Conservation (phyloP, 2,888 invertebrate species). For the Perizoma flavofasciatum region DNA sequence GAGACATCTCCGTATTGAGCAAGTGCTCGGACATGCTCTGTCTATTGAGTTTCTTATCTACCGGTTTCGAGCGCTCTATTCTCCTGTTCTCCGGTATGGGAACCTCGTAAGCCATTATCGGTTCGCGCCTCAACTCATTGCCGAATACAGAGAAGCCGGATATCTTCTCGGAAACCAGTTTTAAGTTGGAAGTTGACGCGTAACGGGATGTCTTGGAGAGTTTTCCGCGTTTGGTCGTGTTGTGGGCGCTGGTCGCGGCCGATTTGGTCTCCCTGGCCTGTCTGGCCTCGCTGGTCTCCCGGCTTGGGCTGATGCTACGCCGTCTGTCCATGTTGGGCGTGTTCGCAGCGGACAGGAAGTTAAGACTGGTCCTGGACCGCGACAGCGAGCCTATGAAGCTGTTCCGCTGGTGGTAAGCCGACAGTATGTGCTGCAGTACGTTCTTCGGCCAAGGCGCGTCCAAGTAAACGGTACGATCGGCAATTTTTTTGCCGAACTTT, state of each 20-base stretch:
- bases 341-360: constrained; percentile 62
- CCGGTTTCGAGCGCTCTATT: constrained; percentile 40
- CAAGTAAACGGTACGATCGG: constrained; percentile 59
- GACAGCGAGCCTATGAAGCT: constrained; percentile 82
- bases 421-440: constrained; percentile 70
- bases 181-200: constrained; percentile 72
- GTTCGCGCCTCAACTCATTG: constrained; percentile 58
- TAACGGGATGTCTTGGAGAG: constrained; percentile 61
- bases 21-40: constrained; percentile 53
- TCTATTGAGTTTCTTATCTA: constrained; percentile 43
- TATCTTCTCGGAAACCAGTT: constrained; percentile 72
- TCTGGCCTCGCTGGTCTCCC: constrained; percentile 59
- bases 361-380: constrained; percentile 82
- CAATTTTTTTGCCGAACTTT: constrained; percentile 69
- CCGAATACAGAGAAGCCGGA: constrained; percentile 73
- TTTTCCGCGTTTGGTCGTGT: constrained; percentile 60
- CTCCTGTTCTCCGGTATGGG: constrained; percentile 19
- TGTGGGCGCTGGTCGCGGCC: constrained; percentile 55
- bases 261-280: constrained; percentile 56
- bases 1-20: constrained; percentile 19
- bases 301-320: constrained; percentile 63
- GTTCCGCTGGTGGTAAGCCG: constrained; percentile 67
- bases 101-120: constrained; percentile 72
- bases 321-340: constrained; percentile 65
- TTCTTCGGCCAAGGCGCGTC: constrained; percentile 76